phyloP scores from a whole-genome alignment of 2,888 invertebrate genomes.

The Monopis laevigella region DNA sequence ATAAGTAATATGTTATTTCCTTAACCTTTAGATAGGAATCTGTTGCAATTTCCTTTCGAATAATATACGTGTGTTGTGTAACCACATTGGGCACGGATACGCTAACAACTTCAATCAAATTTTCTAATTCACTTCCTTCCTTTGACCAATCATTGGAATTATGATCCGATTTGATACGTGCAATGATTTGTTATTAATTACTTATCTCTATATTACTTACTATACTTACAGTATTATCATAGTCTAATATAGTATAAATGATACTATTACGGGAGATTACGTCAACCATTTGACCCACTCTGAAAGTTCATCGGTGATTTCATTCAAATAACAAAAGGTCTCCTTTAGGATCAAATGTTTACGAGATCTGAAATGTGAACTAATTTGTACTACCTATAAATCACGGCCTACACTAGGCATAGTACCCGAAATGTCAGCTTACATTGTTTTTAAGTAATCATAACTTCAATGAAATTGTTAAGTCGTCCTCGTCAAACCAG shows the following conservation, averaged over 20 bases:
- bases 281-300: slow-evolving; percentile 14
- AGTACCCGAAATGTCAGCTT: too few species aligned
- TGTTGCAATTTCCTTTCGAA: slow-evolving; percentile 2
- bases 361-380: not conserved
- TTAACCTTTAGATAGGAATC: not conserved
- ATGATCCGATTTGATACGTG: not conserved
- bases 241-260: not conserved
- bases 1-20: too few species aligned
- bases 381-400: not conserved
- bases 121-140: slow-evolving; percentile 11
- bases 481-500: too few species aligned
- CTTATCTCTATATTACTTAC: not conserved
- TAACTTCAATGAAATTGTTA: too few species aligned
- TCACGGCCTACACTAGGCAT: not conserved
- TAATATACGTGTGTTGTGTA: slow-evolving; percentile 6
- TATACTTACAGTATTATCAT: not conserved
- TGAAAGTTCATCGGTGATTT: slow-evolving; percentile 15
- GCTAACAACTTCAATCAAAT: slow-evolving; percentile 11
- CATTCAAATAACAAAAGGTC: slow-evolving; percentile 12
- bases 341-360: slow-evolving; percentile 9
- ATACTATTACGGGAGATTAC: slow-evolving; percentile 12
- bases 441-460: too few species aligned
- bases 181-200: not conserved
- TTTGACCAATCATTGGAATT: slow-evolving; percentile 4
- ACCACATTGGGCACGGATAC: slow-evolving; percentile 4